Evolutionary conservation across 2,888 invertebrate species (phyloP).

Genomic region (Fragum fragum): DNA sequence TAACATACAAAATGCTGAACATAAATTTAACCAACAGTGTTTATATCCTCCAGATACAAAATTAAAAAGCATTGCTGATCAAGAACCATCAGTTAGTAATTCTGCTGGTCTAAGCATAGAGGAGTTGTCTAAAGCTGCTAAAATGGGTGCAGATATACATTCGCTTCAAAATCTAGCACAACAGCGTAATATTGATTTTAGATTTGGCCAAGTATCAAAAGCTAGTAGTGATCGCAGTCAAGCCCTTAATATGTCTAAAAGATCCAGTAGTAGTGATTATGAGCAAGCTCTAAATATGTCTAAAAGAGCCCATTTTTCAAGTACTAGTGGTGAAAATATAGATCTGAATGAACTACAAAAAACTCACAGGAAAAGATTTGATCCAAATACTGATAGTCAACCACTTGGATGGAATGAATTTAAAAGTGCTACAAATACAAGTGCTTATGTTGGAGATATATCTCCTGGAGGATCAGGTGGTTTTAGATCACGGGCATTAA

Average conservation of each 20-base stretch:
- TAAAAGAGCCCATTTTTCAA: background rate
- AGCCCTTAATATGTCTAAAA: no score
- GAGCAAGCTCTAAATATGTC: background rate
- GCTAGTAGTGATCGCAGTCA: no score
- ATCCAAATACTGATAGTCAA: background rate
- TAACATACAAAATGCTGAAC: no score
- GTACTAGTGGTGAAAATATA: background rate
- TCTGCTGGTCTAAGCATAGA: slow-evolving; percentile 40
- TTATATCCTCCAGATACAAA: no score
- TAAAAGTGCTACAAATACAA: background rate
- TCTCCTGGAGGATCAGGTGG: background rate
- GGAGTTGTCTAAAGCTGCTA: slow-evolving; percentile 53
- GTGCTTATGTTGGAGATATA: background rate
- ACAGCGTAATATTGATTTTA: background rate
- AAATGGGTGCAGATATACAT: slow-evolving; percentile 52
- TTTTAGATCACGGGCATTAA: background rate
- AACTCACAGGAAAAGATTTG: background rate
- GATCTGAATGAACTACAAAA: background rate
- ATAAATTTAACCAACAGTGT: no score
- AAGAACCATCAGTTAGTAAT: background rate
- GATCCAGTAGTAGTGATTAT: background rate
- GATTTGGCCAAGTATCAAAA: background rate
- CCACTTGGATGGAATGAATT: background rate
- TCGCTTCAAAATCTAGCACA: slow-evolving; percentile 49
- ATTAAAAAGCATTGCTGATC: no score